Evolutionary conservation across 2,797 vertebrate genomes (phyloP).

Genomic region (Distichodus sexfasciatus): DNA sequence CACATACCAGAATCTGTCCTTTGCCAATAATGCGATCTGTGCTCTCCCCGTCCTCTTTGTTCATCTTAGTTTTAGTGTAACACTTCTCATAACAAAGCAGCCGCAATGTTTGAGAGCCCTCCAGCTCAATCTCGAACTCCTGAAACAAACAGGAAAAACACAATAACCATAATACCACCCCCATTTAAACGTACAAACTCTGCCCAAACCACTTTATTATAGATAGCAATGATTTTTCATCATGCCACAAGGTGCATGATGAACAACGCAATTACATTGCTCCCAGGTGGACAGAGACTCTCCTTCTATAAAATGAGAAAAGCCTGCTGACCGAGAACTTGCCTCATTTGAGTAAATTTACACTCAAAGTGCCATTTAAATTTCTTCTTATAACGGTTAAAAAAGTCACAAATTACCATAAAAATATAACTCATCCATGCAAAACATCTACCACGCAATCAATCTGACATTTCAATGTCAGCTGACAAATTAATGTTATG

Average conservation of each 20-base stretch:
- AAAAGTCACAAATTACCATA: neutral
- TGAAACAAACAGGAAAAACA: conserved; percentile 40
- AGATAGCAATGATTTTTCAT: neutral
- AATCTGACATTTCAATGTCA: neutral
- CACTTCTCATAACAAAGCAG: conserved; percentile 88
- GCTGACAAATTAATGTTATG: conserved; percentile 26
- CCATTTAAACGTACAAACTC: neutral
- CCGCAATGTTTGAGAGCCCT: conserved; percentile 85
- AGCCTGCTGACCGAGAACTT: neutral
- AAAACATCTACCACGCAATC: conserved; percentile 18
- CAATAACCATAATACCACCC: neutral
- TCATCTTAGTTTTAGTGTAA: conserved; percentile 80
- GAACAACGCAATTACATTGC: neutral
- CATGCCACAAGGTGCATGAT: neutral
- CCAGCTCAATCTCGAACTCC: conserved; percentile 92
- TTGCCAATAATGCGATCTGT: conserved; percentile 85
- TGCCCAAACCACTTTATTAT: neutral
- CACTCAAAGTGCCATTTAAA: neutral
- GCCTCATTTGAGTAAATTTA: neutral
- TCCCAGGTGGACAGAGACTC: neutral
- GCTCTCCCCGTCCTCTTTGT: conserved; percentile 82
- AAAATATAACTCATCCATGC: neutral
- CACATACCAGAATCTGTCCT: conserved; percentile 86
- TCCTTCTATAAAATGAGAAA: too few relatives aligned
- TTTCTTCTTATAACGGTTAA: neutral